phyloP scores from a whole-genome alignment of 1,140 invertebrate species.

The Drosophila kikkawai region DNA sequence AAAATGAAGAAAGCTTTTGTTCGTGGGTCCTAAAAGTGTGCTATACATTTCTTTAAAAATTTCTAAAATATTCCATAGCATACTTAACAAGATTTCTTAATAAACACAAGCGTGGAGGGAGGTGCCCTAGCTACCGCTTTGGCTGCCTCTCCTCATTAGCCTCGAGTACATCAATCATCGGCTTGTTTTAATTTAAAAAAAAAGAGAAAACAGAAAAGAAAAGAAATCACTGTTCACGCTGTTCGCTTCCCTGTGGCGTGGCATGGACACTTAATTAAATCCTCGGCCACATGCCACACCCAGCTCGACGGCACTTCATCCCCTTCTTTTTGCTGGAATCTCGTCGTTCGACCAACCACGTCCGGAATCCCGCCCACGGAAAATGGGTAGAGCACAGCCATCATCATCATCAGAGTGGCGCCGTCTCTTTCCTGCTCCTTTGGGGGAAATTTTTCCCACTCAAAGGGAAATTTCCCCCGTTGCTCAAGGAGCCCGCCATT shows the following conservation, averaged over 20 bases:
- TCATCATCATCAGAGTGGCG: slow-evolving; percentile 32
- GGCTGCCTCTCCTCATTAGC: slow-evolving; percentile 65
- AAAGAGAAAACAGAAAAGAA: slow-evolving; percentile 50
- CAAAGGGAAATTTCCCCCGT: slow-evolving; percentile 14
- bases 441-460: slow-evolving; percentile 65
- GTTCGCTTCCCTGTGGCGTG: slow-evolving; percentile 44
- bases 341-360: slow-evolving; percentile 36
- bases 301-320: slow-evolving; percentile 15
- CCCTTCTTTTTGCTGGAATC: slow-evolving; percentile 11
- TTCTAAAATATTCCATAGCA: no score
- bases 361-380: slow-evolving; percentile 70
- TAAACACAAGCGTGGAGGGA: not conserved
- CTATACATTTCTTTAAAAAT: not conserved
- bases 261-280: slow-evolving; percentile 75
- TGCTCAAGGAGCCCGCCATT: slow-evolving; percentile 44
- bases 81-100: not conserved
- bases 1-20: no score
- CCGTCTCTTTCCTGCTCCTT: slow-evolving; percentile 64
- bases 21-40: not conserved
- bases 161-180: slow-evolving; percentile 79
- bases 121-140: not conserved
- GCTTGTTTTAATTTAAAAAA: slow-evolving; percentile 78
- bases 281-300: slow-evolving; percentile 36
- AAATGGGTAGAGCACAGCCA: slow-evolving; percentile 5
- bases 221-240: slow-evolving; percentile 55